Evolutionary conservation across 2,113 vertebrate genomes (phyloP).

Genomic region (pig (Sus scrofa)): T2T-Sscrofa CM000812.6:74958501-74959000

Average conservation of each 20-base stretch:
- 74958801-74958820: background rate
- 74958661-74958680: background rate
- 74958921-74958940: background rate
- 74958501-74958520: background rate
- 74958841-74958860: background rate
- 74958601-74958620: background rate
- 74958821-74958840: background rate
- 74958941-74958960: no score
- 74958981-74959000: no score
- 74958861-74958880: background rate
- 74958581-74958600: background rate
- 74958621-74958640: background rate
- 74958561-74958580: background rate
- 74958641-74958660: background rate
- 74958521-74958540: background rate
- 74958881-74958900: background rate
- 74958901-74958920: background rate
- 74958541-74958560: background rate
- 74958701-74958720: background rate
- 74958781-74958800: background rate
- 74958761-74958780: background rate
- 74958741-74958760: slow-evolving; percentile 12
- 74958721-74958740: background rate
- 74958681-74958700: background rate
- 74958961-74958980: no score